Base-by-base conservation (phyloP, 2,797 vertebrate species). In the Labroides dimidiatus region DNA sequence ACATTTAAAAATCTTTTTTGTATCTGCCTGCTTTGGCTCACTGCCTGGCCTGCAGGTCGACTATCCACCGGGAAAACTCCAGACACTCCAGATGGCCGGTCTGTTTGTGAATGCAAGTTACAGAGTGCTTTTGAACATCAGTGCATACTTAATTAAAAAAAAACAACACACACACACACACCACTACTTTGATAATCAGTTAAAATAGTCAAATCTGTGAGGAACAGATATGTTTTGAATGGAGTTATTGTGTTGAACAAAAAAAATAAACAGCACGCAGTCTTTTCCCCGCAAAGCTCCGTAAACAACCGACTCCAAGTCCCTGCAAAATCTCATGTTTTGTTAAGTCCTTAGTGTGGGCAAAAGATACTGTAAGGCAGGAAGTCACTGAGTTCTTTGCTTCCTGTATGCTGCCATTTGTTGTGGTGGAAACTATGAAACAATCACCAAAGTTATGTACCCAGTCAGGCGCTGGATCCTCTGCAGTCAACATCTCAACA, bases 391-490 rank as follows among this genome's bases (percentile, higher is more conserved):
- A 63, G 60, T 37, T 61, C 20, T 77, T 66, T 82, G 30, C 72
- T 77, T 81, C 76, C 79, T 80, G 68, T 74, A 1, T 19, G 66
- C 24, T 80, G 64, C 48, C 64, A 68, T 56, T 84, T 73, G 75
- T 79, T 76, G 60, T 77, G 77, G 82, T 85, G 80, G 82, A 75
- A 80, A 82, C 78, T 77, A 33, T 75, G 68, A 84, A 78, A 78
- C 45, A 86, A 89, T 84, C 75, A 84, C 48, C 12, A 21, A 64
- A 72, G 43, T 16, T 56, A 9, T 51, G 8, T 45, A 56, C n/a
- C 19, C 72, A 50, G 45, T 53, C 9, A 50, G 64, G 24, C 67
- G 44, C 19, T 52, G 33, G 44, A 67, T 72, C 59, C 47, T 43
- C 39, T 20, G 4, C 54, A 11, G 24, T 41, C 39, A 19, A 43